phyloP scores from a whole-genome alignment of 2,888 invertebrate genomes.

The Polydrusus cervinus region DNA sequence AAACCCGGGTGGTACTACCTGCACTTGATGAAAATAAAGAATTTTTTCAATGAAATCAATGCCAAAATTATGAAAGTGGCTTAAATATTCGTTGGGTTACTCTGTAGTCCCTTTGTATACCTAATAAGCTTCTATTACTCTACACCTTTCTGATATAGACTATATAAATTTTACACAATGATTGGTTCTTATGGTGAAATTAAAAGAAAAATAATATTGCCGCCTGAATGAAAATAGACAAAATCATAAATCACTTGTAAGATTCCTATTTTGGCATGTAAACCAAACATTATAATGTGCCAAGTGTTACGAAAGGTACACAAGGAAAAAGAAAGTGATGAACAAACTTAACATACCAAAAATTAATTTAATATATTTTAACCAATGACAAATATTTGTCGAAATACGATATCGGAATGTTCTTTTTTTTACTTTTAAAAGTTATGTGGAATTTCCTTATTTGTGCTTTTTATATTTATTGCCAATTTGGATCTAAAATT shows the following conservation, averaged over 20 bases:
- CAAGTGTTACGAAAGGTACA: conserved; percentile 39
- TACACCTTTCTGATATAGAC: too few relatives aligned
- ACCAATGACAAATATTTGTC: conserved; percentile 10
- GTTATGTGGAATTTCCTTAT: conserved; percentile 17
- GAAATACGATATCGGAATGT: conserved; percentile 3
- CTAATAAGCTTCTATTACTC: too few relatives aligned
- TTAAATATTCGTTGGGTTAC: too few relatives aligned
- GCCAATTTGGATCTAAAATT: conserved; percentile 2
- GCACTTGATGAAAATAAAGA: too few relatives aligned
- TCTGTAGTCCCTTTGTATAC: too few relatives aligned
- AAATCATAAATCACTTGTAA: not conserved
- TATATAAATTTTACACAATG: too few relatives aligned
- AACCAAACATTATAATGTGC: conserved; percentile 6
- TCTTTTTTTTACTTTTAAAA: not conserved
- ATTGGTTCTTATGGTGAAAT: not conserved
- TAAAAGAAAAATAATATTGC: not conserved
- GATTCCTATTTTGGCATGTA: conserved; percentile 18
- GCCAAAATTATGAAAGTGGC: too few relatives aligned
- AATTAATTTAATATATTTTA: conserved; percentile 29
- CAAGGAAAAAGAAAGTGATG: conserved; percentile 41
- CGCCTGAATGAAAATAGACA: conserved; percentile 7
- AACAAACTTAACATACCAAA: conserved; percentile 21
- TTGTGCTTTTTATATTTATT: conserved; percentile 16
- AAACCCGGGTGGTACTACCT: too few relatives aligned
- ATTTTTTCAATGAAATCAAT: too few relatives aligned